Evolutionary conservation across 2,888 invertebrate species (phyloP), one percentile per base, ranked within the genome.

Genomic region (Anagyrus pseudococci): DNA sequence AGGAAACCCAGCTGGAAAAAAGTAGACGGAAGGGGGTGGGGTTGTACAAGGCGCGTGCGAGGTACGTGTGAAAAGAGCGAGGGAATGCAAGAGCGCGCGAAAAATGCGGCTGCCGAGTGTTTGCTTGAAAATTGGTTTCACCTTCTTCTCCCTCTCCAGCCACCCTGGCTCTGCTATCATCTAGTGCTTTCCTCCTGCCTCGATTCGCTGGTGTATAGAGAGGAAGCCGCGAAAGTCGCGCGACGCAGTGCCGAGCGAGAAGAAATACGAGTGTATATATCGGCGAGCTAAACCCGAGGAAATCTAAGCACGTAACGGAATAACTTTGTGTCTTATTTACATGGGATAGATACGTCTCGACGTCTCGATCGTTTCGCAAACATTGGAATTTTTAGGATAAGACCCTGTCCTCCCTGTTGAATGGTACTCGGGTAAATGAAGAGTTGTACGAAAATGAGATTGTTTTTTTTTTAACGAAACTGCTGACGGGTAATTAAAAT

Each of bases 121-220:
- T 47, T 47, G 47, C 47, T 47, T 47, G 47, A 47, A 47, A 47
- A 47, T 23, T 47, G 23, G 47, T 47, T 47, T 47, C 26, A n/a
- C n/a, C n/a, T n/a, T n/a, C n/a, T n/a, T n/a, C n/a, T n/a, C n/a
- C n/a, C n/a, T n/a, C n/a, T n/a, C n/a, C n/a, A n/a, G n/a, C n/a
- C n/a, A n/a, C n/a, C n/a, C n/a, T n/a, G n/a, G n/a, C n/a, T n/a
- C n/a, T n/a, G n/a, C n/a, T n/a, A n/a, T n/a, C n/a, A n/a, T n/a
- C n/a, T n/a, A n/a, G n/a, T n/a, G n/a, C n/a, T n/a, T n/a, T n/a
- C n/a, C n/a, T n/a, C n/a, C n/a, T n/a, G n/a, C n/a, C n/a, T n/a
- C n/a, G n/a, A n/a, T n/a, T n/a, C n/a, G n/a, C n/a, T n/a, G n/a
- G n/a, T n/a, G n/a, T n/a, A n/a, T n/a, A n/a, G n/a, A n/a, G n/a